These are phyloP conservation scores for Batillaria attramentaria DNA, from an alignment of 1,140 invertebrate species.

Conservation along the genomic window DNA sequence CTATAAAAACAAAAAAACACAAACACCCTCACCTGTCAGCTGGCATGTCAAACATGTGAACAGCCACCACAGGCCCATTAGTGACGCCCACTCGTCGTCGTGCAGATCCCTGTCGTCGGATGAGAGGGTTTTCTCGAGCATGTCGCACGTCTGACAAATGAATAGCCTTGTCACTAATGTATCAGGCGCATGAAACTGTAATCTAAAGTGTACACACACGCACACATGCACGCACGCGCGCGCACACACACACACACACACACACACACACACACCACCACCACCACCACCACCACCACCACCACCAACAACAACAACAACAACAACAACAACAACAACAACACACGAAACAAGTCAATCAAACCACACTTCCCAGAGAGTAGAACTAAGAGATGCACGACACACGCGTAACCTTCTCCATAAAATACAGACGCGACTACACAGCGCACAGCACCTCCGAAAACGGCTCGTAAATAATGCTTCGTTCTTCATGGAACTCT, in stretches of 20 bases:
- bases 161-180: background rate
- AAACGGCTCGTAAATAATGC: too few species aligned
- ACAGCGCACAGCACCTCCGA: too few species aligned
- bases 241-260: background rate
- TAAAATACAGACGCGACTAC: too few species aligned
- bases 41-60: constrained; percentile 11
- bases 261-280: too few species aligned
- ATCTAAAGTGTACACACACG: background rate
- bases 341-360: too few species aligned
- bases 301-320: too few species aligned
- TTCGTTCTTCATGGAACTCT: too few species aligned
- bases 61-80: constrained; percentile 10
- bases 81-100: background rate
- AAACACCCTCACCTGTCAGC: constrained; percentile 18
- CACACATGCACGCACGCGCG: background rate
- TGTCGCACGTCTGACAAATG: background rate
- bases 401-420: too few species aligned
- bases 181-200: background rate
- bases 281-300: too few species aligned
- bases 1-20: background rate
- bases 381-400: too few species aligned
- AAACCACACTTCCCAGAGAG: too few species aligned
- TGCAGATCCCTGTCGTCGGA: background rate
- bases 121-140: background rate
- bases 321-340: too few species aligned